Conservation (phyloP, 1,140 invertebrate genomes). For the Drosophila littoralis region DNA sequence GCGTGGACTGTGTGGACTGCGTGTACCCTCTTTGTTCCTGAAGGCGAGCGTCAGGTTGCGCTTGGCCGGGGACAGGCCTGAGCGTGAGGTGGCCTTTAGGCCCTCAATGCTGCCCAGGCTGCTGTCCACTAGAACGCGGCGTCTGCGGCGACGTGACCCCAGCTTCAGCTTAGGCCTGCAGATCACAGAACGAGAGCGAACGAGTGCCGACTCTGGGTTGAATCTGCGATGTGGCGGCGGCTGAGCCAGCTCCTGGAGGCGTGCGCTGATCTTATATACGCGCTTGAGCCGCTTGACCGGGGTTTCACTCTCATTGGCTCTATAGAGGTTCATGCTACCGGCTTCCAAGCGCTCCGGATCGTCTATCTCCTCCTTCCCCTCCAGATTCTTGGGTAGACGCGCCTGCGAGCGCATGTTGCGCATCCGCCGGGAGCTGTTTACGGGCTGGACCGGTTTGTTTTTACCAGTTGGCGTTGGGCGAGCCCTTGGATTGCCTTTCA, state of each 20-base stretch:
- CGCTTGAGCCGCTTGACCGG: not conserved
- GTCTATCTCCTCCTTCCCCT: constrained; percentile 54
- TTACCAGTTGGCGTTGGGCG: not conserved
- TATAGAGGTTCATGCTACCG: not conserved
- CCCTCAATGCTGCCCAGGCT: constrained; percentile 62
- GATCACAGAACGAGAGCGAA: not conserved
- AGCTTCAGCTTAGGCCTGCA: not conserved
- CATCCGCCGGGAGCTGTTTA: not conserved
- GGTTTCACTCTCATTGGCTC: not conserved
- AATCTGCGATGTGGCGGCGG: constrained; percentile 1
- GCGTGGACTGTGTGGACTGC: constrained; percentile 10
- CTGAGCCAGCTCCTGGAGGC: constrained; percentile 24
- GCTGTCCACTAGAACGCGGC: constrained; percentile 18
- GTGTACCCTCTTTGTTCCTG: constrained; percentile 20
- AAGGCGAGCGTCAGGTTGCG: constrained; percentile 61
- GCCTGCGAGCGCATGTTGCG: constrained; percentile 15
- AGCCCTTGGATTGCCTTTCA: not conserved
- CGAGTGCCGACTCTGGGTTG: not conserved
- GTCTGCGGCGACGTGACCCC: constrained; percentile 1
- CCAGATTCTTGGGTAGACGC: constrained; percentile 23
- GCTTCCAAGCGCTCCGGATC: constrained; percentile 34
- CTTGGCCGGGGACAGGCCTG: constrained; percentile 46
- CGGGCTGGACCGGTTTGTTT: not conserved
- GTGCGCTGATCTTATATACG: constrained; percentile 17
- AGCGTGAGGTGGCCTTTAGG: constrained; percentile 17